These are phyloP conservation scores for Pyrrhosoma nymphula DNA, from an alignment of 2,888 invertebrate species.

Conservation along the genomic window DNA sequence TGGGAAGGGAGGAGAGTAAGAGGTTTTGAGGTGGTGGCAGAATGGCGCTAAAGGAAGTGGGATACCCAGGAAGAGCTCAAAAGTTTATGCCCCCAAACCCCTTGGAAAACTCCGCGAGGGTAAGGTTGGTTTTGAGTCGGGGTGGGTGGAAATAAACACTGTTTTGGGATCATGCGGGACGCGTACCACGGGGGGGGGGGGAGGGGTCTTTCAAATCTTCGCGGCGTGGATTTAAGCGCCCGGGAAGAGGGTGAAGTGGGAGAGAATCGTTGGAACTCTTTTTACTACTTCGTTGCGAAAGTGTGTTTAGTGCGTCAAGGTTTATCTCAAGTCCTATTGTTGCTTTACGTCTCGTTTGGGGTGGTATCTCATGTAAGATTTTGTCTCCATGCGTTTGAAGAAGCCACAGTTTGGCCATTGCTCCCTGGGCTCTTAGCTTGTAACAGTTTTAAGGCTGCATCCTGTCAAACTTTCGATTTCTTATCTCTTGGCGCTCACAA, in stretches of 20 bases:
- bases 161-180: background rate
- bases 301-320: background rate
- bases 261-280: background rate
- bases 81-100: slow-evolving; percentile 14
- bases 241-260: background rate
- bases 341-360: background rate
- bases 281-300: background rate
- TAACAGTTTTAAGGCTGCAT: too few species aligned
- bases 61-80: slow-evolving; percentile 20
- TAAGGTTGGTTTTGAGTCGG: background rate
- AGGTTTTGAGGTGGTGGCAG: background rate
- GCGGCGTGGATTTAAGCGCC: background rate
- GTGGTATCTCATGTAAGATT: background rate
- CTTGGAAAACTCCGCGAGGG: background rate
- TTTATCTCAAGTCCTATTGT: background rate
- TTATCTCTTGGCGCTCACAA: too few species aligned
- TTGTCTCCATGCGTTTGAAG: too few species aligned
- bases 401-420: too few species aligned
- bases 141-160: slow-evolving; percentile 11
- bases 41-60: slow-evolving; percentile 37
- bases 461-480: too few species aligned
- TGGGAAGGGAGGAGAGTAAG: background rate
- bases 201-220: background rate
- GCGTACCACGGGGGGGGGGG: background rate
- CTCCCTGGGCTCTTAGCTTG: too few species aligned